Evolutionary conservation across 2,113 vertebrate species (phyloP).

Genomic region (Onychorhynchus coronatus): DNA sequence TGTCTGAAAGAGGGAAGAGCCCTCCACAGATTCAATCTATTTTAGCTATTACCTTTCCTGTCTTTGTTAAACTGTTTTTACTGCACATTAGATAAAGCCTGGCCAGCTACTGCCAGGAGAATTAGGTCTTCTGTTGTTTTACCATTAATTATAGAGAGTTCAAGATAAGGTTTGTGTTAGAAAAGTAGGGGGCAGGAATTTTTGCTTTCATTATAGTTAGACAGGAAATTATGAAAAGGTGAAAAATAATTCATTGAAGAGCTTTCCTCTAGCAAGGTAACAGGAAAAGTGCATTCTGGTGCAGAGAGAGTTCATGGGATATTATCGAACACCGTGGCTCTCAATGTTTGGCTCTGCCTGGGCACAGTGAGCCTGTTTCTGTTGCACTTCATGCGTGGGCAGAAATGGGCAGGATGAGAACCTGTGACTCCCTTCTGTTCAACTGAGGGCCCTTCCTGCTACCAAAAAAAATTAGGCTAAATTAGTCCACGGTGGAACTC

Average conservation of each 20-base stretch:
- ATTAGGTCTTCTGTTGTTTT: slow-evolving; percentile 57
- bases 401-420: not conserved
- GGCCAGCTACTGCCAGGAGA: slow-evolving; percentile 18
- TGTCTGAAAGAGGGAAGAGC: not conserved
- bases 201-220: slow-evolving; percentile 43
- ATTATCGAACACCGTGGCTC: not conserved
- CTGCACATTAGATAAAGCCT: not conserved
- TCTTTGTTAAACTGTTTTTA: not conserved
- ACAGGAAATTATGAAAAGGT: slow-evolving; percentile 42
- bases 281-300: not conserved
- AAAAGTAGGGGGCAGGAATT: slow-evolving; percentile 20
- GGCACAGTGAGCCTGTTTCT: not conserved
- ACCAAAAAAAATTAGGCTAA: not conserved
- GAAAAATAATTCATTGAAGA: slow-evolving; percentile 8
- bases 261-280: not conserved
- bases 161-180: slow-evolving; percentile 25
- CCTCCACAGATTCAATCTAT: not conserved
- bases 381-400: not conserved
- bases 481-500: not conserved
- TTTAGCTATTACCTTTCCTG: not conserved
- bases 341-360: not conserved
- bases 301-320: not conserved
- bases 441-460: not conserved
- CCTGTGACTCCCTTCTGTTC: not conserved
- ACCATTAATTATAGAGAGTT: slow-evolving; percentile 46